Evolutionary conservation across 1,140 invertebrate species (phyloP).

Genomic region (Sarcophaga peregrina): DNA sequence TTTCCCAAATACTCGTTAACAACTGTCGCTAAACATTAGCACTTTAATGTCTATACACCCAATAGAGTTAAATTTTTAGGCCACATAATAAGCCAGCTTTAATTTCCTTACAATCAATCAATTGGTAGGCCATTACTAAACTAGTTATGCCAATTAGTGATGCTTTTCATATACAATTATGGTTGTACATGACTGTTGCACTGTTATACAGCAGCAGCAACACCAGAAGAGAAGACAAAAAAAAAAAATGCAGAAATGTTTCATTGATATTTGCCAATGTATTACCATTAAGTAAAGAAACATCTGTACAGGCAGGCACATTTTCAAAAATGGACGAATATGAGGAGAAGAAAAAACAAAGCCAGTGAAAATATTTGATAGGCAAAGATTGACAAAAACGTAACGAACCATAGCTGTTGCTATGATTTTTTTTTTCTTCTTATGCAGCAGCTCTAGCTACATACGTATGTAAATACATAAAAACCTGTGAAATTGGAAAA

Average conservation of each 20-base stretch:
- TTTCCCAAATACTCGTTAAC: no score
- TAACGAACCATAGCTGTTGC: conserved; percentile 24
- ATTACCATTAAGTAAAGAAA: conserved; percentile 23
- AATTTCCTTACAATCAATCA: no score
- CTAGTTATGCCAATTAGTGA: no score
- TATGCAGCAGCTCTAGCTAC: not conserved
- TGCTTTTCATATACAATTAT: no score
- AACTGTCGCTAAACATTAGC: no score
- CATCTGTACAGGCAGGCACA: not conserved
- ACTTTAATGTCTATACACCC: no score
- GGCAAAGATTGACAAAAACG: conserved; percentile 26
- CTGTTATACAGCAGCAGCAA: no score
- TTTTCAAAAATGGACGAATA: not conserved
- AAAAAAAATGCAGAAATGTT: not conserved
- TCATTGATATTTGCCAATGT: conserved; percentile 15
- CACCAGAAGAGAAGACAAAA: no score
- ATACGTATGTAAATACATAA: not conserved
- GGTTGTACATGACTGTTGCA: no score
- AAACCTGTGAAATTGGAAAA: not conserved
- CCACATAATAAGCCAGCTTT: no score
- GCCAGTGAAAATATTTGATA: conserved; percentile 15
- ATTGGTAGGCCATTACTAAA: no score
- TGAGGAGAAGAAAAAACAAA: not conserved
- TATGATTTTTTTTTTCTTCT: not conserved
- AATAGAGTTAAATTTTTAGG: no score